These are phyloP conservation scores for Lordiphosa mommai DNA, from an alignment of 1,140 invertebrate genomes.

Conservation along the genomic window DNA sequence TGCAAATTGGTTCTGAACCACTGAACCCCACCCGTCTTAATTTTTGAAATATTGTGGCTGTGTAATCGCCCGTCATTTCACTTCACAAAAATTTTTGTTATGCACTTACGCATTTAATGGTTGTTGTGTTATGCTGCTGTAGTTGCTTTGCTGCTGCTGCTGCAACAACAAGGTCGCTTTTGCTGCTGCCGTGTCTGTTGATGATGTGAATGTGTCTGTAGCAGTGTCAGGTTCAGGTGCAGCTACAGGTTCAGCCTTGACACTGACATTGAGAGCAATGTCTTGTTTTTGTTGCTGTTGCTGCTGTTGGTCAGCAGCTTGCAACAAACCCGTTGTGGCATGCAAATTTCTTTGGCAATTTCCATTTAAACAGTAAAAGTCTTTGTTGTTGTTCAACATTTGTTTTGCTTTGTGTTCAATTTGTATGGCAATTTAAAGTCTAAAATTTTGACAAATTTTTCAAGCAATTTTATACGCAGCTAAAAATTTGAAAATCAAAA, in stretches of 20 bases:
- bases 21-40: no score
- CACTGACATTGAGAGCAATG: slow-evolving; percentile 13
- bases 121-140: slow-evolving; percentile 8
- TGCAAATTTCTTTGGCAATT: slow-evolving; percentile 11
- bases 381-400: background rate
- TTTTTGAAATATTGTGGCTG: no score
- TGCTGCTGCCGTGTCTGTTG: background rate
- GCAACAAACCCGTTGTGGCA: slow-evolving; percentile 1
- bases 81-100: background rate
- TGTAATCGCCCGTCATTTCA: no score
- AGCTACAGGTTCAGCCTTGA: slow-evolving; percentile 11
- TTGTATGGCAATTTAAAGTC: no score
- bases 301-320: background rate
- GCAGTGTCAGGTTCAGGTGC: slow-evolving; percentile 16
- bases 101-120: slow-evolving; percentile 49
- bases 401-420: slow-evolving; percentile 1
- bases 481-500: no score
- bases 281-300: slow-evolving; percentile 7
- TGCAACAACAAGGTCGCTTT: slow-evolving; percentile 1
- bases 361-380: slow-evolving; percentile 3
- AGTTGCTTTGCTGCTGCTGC: background rate
- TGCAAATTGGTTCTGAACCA: no score
- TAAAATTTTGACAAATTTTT: no score
- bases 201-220: background rate
- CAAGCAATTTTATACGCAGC: no score